phyloP scores from a whole-genome alignment of 2,113 vertebrate genomes.

The Hippopotamus amphibius region DNA sequence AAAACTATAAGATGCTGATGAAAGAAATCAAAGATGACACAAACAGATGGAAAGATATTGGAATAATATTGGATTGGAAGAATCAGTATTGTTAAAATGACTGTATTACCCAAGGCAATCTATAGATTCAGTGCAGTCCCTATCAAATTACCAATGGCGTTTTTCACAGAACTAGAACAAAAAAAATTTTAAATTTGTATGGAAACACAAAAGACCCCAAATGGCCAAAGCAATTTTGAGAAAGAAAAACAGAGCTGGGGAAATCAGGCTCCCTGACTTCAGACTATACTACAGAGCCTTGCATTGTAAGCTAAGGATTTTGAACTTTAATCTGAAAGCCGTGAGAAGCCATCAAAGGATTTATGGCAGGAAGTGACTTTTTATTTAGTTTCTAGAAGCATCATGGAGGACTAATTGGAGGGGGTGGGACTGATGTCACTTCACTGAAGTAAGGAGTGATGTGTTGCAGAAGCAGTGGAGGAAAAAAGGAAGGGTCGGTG shows the following conservation, averaged over 20 bases:
- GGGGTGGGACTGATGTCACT: neutral
- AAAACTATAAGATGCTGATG: neutral
- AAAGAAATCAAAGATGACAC: neutral
- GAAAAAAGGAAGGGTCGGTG: neutral
- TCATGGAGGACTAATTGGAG: neutral
- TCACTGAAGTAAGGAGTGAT: neutral
- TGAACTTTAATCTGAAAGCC: neutral
- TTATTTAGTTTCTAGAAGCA: neutral
- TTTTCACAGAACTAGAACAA: neutral
- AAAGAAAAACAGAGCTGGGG: neutral
- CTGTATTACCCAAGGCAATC: neutral
- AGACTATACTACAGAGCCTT: neutral
- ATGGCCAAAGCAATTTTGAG: neutral
- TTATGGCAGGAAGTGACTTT: neutral
- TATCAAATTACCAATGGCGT: neutral
- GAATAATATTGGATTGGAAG: neutral
- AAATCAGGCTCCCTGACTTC: neutral
- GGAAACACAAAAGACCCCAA: neutral
- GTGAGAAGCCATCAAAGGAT: neutral
- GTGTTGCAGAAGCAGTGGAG: neutral
- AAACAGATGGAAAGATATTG: neutral
- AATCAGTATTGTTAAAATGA: neutral
- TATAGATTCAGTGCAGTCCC: neutral
- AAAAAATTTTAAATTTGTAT: neutral
- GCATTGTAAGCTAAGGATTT: conserved; percentile 17